A percentile compares a stretch with the other conserved stretches of the same genome.
phyloP scores from a whole-genome alignment of 1,140 invertebrate genomes.

The Pseudomyrmex sp. region DNA sequence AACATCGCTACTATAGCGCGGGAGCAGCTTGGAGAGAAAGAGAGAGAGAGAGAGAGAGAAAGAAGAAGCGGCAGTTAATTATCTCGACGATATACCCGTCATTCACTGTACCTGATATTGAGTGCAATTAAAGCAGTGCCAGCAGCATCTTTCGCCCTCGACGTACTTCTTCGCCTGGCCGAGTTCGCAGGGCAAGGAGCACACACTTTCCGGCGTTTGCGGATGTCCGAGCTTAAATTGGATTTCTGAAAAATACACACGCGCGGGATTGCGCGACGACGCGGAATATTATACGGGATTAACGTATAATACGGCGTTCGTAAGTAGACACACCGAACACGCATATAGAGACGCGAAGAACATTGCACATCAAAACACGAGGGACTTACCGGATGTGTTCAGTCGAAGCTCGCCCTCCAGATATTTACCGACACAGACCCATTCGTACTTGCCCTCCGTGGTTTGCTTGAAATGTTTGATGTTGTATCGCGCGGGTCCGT shows the following conservation, averaged over 20 bases:
- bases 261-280: not conserved
- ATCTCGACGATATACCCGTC: not conserved
- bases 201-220: conserved; percentile 94
- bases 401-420: conserved; percentile 91
- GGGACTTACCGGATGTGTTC: conserved; percentile 90
- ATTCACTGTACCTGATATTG: conserved; percentile 91
- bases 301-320: not conserved
- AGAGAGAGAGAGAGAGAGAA: too few species aligned
- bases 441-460: conserved; percentile 90
- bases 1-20: too few species aligned
- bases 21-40: not conserved
- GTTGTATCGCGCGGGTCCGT: conserved; percentile 97
- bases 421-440: conserved; percentile 95
- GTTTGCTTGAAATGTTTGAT: conserved; percentile 97
- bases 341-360: not conserved
- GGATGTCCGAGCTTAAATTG: conserved; percentile 92
- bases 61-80: not conserved
- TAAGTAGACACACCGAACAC: conserved; percentile 23
- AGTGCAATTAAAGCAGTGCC: conserved; percentile 97
- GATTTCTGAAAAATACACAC: conserved; percentile 87
- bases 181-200: conserved; percentile 93
- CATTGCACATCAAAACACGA: not conserved
- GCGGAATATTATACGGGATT: not conserved
- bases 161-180: conserved; percentile 97
- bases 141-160: conserved; percentile 96